Evolutionary conservation across 2,113 vertebrate species (phyloP).

Genomic region (Acanthochromis polyacanthus): DNA sequence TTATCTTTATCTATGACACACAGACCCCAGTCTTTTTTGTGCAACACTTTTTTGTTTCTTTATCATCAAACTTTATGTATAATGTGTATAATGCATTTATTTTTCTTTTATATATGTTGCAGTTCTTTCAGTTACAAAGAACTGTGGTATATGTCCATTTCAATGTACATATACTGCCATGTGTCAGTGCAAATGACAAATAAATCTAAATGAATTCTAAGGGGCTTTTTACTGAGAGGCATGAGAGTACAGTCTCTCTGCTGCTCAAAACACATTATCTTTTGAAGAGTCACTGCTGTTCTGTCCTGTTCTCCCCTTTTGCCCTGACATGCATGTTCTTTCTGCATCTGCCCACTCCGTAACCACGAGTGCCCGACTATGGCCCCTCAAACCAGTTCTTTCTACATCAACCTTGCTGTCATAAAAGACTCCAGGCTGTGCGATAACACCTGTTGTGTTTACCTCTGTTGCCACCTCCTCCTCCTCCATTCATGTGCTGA

Average conservation of each 20-base stretch:
- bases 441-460: background rate
- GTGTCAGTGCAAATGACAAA: too few species aligned
- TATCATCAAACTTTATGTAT: too few species aligned
- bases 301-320: background rate
- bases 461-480: background rate
- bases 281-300: background rate
- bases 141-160: too few species aligned
- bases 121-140: too few species aligned
- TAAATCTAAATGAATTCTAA: too few species aligned
- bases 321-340: background rate
- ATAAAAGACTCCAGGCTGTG: background rate
- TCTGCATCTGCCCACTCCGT: background rate
- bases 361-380: background rate
- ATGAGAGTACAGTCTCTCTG: background rate
- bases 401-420: background rate
- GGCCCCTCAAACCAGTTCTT: background rate
- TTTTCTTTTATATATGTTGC: too few species aligned
- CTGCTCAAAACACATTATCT: background rate
- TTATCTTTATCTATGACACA: too few species aligned
- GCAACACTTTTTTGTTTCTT: too few species aligned
- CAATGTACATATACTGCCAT: too few species aligned
- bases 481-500: background rate
- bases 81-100: too few species aligned
- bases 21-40: too few species aligned
- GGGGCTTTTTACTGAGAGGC: too few species aligned